A percentile compares a stretch with the other conserved stretches of the same genome.
phyloP scores from a whole-genome alignment of 2,113 vertebrate species.

The Dissostichus mawsoni region DNA sequence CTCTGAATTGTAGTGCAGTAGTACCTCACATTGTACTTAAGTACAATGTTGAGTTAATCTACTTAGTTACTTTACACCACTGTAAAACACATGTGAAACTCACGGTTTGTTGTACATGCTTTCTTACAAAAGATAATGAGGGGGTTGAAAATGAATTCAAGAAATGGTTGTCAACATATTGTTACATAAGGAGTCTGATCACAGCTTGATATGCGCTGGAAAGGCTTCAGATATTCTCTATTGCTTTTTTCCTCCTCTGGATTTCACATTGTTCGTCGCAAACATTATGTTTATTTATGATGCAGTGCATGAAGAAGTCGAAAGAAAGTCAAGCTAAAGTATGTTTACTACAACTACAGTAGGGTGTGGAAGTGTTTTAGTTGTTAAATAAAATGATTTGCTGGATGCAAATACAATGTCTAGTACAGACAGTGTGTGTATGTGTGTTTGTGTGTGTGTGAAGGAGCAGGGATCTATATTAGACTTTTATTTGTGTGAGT shows the following conservation, averaged over 20 bases:
- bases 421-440: not conserved
- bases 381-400: slow-evolving; percentile 8
- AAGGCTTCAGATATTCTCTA: not conserved
- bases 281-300: slow-evolving; percentile 14
- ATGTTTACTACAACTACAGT: not conserved
- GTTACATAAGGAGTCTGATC: not conserved
- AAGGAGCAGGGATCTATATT: slow-evolving; percentile 44
- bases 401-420: not conserved
- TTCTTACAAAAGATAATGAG: not conserved
- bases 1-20: too few species aligned
- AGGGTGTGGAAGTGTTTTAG: not conserved
- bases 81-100: not conserved
- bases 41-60: too few species aligned
- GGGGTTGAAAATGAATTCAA: not conserved
- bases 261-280: not conserved
- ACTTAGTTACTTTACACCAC: too few species aligned
- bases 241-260: not conserved
- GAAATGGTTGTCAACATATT: not conserved
- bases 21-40: too few species aligned
- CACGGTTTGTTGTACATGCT: not conserved
- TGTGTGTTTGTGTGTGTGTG: too few species aligned
- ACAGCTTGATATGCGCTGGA: not conserved
- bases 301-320: not conserved
- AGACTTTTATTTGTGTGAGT: slow-evolving; percentile 43
- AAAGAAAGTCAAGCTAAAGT: slow-evolving; percentile 13